Evolutionary conservation across 2,888 invertebrate species (phyloP), one percentile per base, ranked within the genome.

Genomic region (Anagyrus pseudococci): DNA sequence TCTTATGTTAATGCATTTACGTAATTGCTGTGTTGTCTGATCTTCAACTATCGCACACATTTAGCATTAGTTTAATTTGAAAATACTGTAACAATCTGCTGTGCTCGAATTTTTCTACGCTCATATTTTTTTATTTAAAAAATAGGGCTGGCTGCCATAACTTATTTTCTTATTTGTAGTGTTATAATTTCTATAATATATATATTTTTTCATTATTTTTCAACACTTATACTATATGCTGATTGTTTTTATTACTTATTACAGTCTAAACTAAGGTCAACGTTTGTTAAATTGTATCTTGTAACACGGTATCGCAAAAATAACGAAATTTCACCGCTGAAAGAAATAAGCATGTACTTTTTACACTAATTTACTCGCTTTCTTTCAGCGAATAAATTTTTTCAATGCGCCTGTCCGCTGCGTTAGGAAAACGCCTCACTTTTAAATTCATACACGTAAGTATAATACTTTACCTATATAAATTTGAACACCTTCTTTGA

Each of bases 81-180:
- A 37, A 37, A 37, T 37, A 37, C 33, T 37, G 33, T 37, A 37
- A 37, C 33, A 37, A 37, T 15, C 15, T 37, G 33, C 33, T 37
- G 33, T 37, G 33, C 33, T 37, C 15, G 47, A 26, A 52, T 47
- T 47, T 17, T 33, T 61, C 19, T 52, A 37, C 44, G 29, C 33
- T 46, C 22, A 46, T 46, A 20, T n/a, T 29, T 13, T 57, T 50
- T 13, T 41, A 13, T 62, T 60, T 59, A 59, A 62, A 66, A 66
- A 66, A 66, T 62, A 66, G 55, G 55, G 62, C 65, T 62, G 44
- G 55, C 57, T 58, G 54, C 49, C 54, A 43, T 54, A 37, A 33
- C 33, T 54, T 47, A 19, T 43, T 15, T 29, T 26, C 47, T 29
- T 53, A 25, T 41, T 46, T 55, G 41, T 23, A 15, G 7, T 43